These are phyloP conservation scores for Ceratitis capitata DNA, from an alignment of 1,140 invertebrate genomes.

Conservation along the genomic window DNA sequence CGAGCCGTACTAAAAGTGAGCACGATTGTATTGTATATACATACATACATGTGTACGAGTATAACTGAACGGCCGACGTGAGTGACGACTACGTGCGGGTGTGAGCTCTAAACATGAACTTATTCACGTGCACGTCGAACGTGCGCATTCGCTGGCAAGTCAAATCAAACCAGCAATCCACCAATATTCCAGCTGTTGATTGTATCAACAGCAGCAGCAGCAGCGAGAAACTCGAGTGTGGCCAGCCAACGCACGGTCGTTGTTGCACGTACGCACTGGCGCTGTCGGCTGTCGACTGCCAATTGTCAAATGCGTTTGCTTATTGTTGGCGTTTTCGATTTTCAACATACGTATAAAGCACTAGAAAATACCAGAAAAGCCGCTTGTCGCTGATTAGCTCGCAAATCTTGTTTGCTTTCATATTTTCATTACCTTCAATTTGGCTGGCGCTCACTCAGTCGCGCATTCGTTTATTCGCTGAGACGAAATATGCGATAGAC, in stretches of 20 bases:
- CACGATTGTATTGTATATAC: no score
- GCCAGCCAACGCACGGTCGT: not conserved
- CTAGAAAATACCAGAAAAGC: not conserved
- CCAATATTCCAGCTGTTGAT: not conserved
- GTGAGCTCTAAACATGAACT: not conserved
- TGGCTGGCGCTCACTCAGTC: no score
- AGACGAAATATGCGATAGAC: not conserved
- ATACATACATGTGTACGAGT: no score
- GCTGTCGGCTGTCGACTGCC: not conserved
- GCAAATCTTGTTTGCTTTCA: not conserved
- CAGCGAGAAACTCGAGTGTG: not conserved
- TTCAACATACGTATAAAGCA: not conserved
- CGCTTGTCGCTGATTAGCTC: not conserved
- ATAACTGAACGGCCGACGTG: not conserved
- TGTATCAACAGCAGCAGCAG: not conserved
- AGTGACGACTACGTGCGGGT: not conserved
- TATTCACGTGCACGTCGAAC: not conserved
- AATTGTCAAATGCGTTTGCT: not conserved
- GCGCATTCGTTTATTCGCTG: no score
- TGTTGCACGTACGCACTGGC: slow-evolving; percentile 24
- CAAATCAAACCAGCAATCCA: no score
- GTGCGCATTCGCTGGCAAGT: not conserved
- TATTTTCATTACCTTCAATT: not conserved
- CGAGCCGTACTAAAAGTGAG: no score
- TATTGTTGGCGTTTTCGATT: not conserved